Evolutionary conservation across 2,797 vertebrate genomes (phyloP).

Genomic region (Coreius guichenoti): DNA sequence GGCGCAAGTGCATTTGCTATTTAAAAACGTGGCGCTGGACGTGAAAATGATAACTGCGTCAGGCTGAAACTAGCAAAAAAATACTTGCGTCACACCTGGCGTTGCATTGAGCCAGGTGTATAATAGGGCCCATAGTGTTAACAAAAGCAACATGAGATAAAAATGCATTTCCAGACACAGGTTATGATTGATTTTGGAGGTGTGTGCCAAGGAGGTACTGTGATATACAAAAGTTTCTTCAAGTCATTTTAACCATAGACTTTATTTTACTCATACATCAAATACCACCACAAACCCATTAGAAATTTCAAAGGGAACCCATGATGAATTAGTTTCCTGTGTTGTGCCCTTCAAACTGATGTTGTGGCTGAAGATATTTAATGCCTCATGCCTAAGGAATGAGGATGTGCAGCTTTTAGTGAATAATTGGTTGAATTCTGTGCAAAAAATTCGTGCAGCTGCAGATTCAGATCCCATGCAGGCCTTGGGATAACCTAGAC

Average conservation of each 20-base stretch:
- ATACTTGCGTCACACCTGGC: too few species aligned
- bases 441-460: not conserved
- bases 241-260: not conserved
- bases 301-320: not conserved
- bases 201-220: not conserved
- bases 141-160: too few species aligned
- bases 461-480: not conserved
- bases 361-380: not conserved
- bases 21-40: too few species aligned
- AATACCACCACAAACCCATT: conserved; percentile 1
- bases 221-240: not conserved
- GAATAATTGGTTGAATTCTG: conserved; percentile 11
- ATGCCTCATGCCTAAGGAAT: not conserved
- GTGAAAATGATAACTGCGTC: too few species aligned
- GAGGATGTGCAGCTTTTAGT: not conserved
- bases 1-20: too few species aligned
- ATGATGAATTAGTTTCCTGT: not conserved
- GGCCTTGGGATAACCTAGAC: not conserved
- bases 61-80: too few species aligned
- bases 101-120: too few species aligned
- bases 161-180: not conserved
- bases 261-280: conserved; percentile 27
- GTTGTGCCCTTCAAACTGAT: conserved; percentile 1
- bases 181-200: conserved; percentile 2
- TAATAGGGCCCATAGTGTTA: too few species aligned